Base-by-base conservation (phyloP, 2,888 invertebrate genomes). In the Tipula confusa region DNA sequence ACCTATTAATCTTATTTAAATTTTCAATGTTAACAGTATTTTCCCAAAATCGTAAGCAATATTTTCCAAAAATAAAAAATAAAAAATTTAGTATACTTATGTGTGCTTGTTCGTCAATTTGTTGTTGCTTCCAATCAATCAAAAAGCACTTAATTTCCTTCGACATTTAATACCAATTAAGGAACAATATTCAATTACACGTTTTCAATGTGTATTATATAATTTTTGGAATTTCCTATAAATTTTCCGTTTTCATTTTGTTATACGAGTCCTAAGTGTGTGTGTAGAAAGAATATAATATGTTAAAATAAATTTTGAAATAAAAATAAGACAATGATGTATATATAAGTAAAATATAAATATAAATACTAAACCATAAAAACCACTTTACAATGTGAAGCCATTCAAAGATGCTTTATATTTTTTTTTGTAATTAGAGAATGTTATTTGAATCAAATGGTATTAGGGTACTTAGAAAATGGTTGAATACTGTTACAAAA, bases 131-230 rank as follows among this genome's bases (percentile, higher is more conserved):
- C 29, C 13, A 80, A 80, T 80, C 80, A 80, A 29, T 80, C 80
- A 80, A 80, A 80, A 80, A 80, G 64, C 64, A 64, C 64, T 64
- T 64, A 64, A 64, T 64, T 15, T 64, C 24, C 64, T 24, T 64
- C 64, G 64, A 64, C 64, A 64, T 64, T 64, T 64, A 64, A 64
- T 64, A 64, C 64, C 64, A 64, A 64, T 64, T 64, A 64, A 18
- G 64, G 64, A 64, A 64, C 64, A 64, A 64, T 64, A 64, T 64
- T 64, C 64, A 64, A 64, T 64, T 64, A 64, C 64, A 64, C 64
- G 64, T 64, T 64, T 64, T 3, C 15, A 48, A 18, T 64, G 24
- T 64, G 15, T n/a, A 43, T n/a, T n/a, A 43, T 24, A 64, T 64
- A 9, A 24, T 15, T 43, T 64, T 64, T 9, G 24, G 18, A 24